phyloP scores from a whole-genome alignment of 2,888 invertebrate genomes.

The Hedychridium roseum region DNA sequence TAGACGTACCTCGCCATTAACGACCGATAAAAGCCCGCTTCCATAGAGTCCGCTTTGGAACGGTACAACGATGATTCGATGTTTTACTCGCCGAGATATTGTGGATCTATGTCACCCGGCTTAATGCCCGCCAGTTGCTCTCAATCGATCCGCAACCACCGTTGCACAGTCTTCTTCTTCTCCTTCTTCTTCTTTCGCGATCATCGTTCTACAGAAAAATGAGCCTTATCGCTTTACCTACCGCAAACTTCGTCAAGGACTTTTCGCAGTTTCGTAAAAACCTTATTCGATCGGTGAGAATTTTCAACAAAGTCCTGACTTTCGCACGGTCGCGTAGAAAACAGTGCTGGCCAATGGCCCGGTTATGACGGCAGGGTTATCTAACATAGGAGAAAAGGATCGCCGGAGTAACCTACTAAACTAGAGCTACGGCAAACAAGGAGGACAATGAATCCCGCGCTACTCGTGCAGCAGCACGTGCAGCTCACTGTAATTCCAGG shows the following conservation, averaged over 20 bases:
- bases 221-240: no score
- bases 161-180: no score
- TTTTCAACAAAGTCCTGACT: no score
- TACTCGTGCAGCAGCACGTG: conserved; percentile 24
- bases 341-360: no score
- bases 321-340: no score
- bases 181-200: no score
- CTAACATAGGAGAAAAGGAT: conserved; percentile 46
- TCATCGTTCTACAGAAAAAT: no score
- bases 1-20: conserved; percentile 40
- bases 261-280: no score
- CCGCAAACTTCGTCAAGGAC: no score
- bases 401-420: conserved; percentile 55
- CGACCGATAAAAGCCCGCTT: conserved; percentile 24
- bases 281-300: no score
- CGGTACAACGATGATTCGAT: conserved; percentile 17
- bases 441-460: conserved; percentile 54
- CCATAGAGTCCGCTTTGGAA: conserved; percentile 12
- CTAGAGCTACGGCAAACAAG: conserved; percentile 47
- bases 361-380: conserved; percentile 38
- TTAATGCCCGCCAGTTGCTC: no score
- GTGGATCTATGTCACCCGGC: background rate
- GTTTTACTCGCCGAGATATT: background rate
- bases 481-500: conserved; percentile 32
- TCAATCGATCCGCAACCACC: no score